Conservation (phyloP, 2,888 invertebrate species). For the Cheilosia scutellata region DNA sequence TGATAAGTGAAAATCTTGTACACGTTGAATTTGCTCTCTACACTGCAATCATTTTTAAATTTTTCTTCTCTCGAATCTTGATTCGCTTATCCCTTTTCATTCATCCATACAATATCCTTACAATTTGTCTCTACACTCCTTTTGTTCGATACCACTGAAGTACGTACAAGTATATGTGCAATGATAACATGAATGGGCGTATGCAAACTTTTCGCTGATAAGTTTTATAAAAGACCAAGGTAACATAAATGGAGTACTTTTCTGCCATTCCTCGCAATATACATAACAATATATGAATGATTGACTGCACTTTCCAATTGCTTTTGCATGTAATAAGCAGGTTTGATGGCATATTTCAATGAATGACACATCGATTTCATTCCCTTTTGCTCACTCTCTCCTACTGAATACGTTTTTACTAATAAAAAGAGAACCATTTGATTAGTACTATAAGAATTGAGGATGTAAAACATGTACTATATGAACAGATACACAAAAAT, state of each 20-base stretch:
- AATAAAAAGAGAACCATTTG: background rate
- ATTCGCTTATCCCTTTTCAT: slow-evolving; percentile 19
- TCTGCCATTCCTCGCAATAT: background rate
- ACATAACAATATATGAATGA: too few relatives aligned
- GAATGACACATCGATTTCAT: slow-evolving; percentile 56
- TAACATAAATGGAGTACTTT: background rate
- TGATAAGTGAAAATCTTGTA: slow-evolving; percentile 72
- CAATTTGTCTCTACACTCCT: slow-evolving; percentile 26
- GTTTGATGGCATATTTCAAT: slow-evolving; percentile 24
- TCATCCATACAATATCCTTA: slow-evolving; percentile 19
- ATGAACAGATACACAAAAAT: slow-evolving; percentile 46
- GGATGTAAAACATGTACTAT: slow-evolving; percentile 24
- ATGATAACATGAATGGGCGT: slow-evolving; percentile 58
- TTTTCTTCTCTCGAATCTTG: background rate
- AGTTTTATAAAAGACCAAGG: slow-evolving; percentile 18
- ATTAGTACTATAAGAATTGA: slow-evolving; percentile 7
- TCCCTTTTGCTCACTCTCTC: slow-evolving; percentile 31
- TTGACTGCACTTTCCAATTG: slow-evolving; percentile 16
- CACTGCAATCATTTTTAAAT: background rate
- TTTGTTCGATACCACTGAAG: background rate
- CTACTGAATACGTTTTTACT: background rate
- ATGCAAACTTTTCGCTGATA: slow-evolving; percentile 46
- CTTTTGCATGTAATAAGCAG: slow-evolving; percentile 28
- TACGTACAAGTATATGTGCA: background rate
- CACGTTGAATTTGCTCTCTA: slow-evolving; percentile 49